Evolutionary conservation across 2,797 vertebrate genomes (phyloP).

Genomic region (Anabas testudineus): DNA sequence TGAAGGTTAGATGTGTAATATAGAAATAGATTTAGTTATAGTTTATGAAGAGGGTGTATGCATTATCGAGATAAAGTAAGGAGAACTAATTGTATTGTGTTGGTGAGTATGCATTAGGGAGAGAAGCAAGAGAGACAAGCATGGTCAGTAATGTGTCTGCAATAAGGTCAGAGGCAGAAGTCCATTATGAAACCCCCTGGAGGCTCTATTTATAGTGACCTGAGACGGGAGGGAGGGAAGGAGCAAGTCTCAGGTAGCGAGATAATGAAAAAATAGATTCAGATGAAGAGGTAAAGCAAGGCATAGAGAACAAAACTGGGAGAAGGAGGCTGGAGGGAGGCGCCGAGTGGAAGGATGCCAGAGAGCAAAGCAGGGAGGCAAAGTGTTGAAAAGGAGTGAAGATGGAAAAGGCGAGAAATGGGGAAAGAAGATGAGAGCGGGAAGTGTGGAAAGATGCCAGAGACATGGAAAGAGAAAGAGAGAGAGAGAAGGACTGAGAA

Average conservation of each 20-base stretch:
- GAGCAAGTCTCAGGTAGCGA: constrained; percentile 27
- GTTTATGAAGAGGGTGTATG: constrained; percentile 2
- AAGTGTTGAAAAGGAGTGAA: constrained; percentile 45
- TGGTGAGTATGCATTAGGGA: constrained; percentile 13
- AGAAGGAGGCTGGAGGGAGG: constrained; percentile 10
- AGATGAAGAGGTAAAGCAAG: constrained; percentile 42
- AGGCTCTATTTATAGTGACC: constrained; percentile 75
- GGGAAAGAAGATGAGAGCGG: constrained; percentile 50
- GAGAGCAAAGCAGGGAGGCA: constrained; percentile 33
- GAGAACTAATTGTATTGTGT: constrained; percentile 19
- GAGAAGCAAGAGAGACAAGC: constrained; percentile 30
- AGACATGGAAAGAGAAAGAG: constrained; percentile 1
- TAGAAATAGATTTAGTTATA: constrained; percentile 3
- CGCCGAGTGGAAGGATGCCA: constrained; percentile 46
- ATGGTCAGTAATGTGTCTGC: constrained; percentile 73
- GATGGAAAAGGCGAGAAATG: constrained; percentile 48
- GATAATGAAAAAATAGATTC: constrained; percentile 28
- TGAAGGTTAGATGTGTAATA: background rate
- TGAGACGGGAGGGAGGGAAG: constrained; percentile 23
- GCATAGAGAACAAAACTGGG: constrained; percentile 21
- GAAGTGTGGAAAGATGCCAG: constrained; percentile 52
- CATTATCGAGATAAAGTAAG: constrained; percentile 18
- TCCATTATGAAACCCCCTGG: constrained; percentile 72
- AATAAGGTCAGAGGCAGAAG: constrained; percentile 78
- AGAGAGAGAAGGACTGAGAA: constrained; percentile 5